Conservation (phyloP, 1,140 invertebrate species). For the Aphaenogaster ashmeadi region DNA sequence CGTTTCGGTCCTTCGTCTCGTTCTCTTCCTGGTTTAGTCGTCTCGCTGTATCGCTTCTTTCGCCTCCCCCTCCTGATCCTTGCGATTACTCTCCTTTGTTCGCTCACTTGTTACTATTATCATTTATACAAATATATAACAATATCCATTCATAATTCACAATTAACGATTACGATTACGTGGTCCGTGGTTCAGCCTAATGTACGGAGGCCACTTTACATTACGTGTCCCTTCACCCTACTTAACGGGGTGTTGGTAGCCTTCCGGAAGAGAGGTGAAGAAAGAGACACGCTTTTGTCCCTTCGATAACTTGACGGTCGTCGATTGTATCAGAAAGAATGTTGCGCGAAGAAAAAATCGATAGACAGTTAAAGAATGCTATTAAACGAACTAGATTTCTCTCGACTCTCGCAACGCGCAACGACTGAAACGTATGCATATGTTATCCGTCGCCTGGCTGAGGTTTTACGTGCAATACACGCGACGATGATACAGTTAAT, state of each 20-base stretch:
- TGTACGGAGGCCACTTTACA: constrained; percentile 53
- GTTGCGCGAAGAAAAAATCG: constrained; percentile 39
- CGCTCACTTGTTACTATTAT: constrained; percentile 44
- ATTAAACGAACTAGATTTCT: constrained; percentile 26
- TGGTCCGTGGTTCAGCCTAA: constrained; percentile 66
- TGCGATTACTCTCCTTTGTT: constrained; percentile 33
- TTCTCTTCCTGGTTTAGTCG: background rate
- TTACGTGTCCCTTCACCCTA: constrained; percentile 30
- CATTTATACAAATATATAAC: constrained; percentile 71
- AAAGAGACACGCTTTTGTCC: constrained; percentile 45
- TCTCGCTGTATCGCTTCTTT: constrained; percentile 40
- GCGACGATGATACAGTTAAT: constrained; percentile 9
- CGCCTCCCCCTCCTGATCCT: constrained; percentile 55
- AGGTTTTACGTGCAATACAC: constrained; percentile 1
- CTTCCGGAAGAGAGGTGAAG: constrained; percentile 50
- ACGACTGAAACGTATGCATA: background rate
- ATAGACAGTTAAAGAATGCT: constrained; percentile 30
- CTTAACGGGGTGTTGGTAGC: constrained; percentile 35
- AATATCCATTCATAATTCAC: constrained; percentile 46
- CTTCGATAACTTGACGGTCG: constrained; percentile 38
- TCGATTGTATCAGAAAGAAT: constrained; percentile 1
- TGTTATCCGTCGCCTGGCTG: constrained; percentile 9
- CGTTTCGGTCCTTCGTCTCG: background rate
- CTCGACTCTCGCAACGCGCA: constrained; percentile 40
- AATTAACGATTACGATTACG: constrained; percentile 56